A percentile compares a stretch with the other conserved stretches of the same genome.
Evolutionary conservation across 92 coral and sea anemone genomes (phyloP).

Genomic region (Heliopora coerulea): DNA sequence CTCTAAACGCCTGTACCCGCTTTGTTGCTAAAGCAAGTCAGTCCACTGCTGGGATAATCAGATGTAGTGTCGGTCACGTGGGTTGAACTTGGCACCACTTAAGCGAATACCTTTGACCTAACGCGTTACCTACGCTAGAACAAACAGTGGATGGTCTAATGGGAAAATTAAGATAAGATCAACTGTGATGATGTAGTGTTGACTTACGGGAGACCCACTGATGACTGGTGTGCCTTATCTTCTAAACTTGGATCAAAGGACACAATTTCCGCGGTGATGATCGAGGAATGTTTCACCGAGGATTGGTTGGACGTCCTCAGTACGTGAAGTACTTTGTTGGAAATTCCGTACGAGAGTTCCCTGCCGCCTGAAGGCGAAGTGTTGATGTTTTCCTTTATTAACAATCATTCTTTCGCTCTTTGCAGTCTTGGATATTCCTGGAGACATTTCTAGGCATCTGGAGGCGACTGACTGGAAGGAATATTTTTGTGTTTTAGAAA

Average conservation of each 20-base stretch:
- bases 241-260: neutral
- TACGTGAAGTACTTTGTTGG: conserved; percentile 21
- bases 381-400: conserved; percentile 23
- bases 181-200: conserved; percentile 1
- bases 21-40: conserved; percentile 15
- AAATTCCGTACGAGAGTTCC: neutral
- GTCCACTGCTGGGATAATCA: too few species aligned
- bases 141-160: neutral
- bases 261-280: conserved; percentile 10
- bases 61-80: conserved; percentile 7
- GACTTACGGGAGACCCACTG: neutral
- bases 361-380: neutral
- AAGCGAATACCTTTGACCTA: neutral
- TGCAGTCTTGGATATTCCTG: conserved; percentile 27
- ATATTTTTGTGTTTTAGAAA: conserved; percentile 36
- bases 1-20: too few species aligned
- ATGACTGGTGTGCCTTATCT: conserved; percentile 19
- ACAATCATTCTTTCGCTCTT: conserved; percentile 6
- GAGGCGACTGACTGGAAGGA: conserved; percentile 41
- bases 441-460: conserved; percentile 4
- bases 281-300: conserved; percentile 15
- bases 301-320: conserved; percentile 42
- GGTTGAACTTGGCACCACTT: neutral
- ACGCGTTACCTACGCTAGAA: neutral
- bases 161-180: conserved; percentile 15